Percentiles rank a stretch among this genome's conserved stretches.
Evolutionary conservation across 64 coral and sea anemone species (phyloP).

Genomic region (Cladopsammia gracilis): DNA sequence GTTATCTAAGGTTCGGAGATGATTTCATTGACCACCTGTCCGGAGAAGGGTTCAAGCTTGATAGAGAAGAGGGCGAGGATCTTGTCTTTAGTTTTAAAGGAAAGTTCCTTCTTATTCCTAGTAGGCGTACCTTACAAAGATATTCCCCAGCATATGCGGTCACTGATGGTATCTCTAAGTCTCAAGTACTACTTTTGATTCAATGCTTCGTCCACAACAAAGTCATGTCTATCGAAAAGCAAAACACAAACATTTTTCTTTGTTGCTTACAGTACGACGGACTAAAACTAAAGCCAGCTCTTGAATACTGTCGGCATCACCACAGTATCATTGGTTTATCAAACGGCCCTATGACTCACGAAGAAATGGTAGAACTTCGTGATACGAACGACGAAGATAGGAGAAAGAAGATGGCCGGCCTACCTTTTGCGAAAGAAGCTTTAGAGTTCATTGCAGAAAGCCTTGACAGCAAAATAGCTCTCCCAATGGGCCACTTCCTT

Average conservation of each 20-base stretch:
- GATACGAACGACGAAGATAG: background rate
- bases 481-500: background rate
- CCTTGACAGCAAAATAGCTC: slow-evolving; percentile 6
- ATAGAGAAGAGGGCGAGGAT: slow-evolving; percentile 1
- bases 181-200: background rate
- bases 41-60: background rate
- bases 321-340: background rate
- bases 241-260: background rate
- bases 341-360: background rate
- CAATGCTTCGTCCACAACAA: slow-evolving; percentile 6
- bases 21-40: slow-evolving; percentile 5
- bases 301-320: background rate
- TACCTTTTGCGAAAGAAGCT: slow-evolving; percentile 12
- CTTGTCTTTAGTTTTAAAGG: slow-evolving; percentile 13
- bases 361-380: background rate
- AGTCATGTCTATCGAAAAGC: slow-evolving; percentile 8
- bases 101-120: slow-evolving; percentile 17
- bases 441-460: slow-evolving; percentile 6
- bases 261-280: slow-evolving; percentile 4
- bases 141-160: slow-evolving; percentile 12
- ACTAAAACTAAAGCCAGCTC: slow-evolving; percentile 4
- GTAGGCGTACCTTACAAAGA: background rate
- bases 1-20: slow-evolving; percentile 16
- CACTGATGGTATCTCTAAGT: slow-evolving; percentile 5
- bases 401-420: slow-evolving; percentile 5